Evolutionary conservation across 2,113 vertebrate genomes (phyloP).

Genomic region (Numenius arquata): DNA sequence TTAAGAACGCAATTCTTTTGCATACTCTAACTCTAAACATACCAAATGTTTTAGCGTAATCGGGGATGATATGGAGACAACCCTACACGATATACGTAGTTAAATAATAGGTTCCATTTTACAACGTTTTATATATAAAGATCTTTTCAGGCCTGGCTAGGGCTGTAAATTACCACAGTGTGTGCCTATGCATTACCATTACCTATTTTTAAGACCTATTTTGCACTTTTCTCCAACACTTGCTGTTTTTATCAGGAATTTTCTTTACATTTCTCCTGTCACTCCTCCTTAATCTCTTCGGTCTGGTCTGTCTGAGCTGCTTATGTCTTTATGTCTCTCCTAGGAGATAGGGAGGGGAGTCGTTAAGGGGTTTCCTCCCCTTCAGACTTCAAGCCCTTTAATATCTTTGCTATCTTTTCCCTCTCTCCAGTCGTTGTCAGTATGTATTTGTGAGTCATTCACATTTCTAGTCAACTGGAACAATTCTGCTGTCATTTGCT

Average conservation of each 20-base stretch:
- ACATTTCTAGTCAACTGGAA: not conserved
- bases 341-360: not conserved
- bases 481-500: not conserved
- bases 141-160: not conserved
- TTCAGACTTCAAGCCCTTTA: not conserved
- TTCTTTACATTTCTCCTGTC: not conserved
- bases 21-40: not conserved
- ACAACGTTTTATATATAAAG: not conserved
- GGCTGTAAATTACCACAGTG: not conserved
- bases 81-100: not conserved
- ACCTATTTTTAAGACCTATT: not conserved
- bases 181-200: not conserved
- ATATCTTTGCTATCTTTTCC: not conserved
- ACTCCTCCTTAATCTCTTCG: not conserved
- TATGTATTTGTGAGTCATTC: not conserved
- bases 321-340: not conserved
- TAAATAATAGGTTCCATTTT: not conserved
- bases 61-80: not conserved
- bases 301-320: constrained; percentile 25
- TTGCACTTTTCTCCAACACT: not conserved
- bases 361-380: not conserved
- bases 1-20: not conserved
- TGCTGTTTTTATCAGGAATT: not conserved
- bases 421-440: not conserved
- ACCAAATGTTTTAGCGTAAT: not conserved